Base-by-base conservation (phyloP, 2,797 vertebrate genomes). In the Paramormyrops hopkinsi region DNA sequence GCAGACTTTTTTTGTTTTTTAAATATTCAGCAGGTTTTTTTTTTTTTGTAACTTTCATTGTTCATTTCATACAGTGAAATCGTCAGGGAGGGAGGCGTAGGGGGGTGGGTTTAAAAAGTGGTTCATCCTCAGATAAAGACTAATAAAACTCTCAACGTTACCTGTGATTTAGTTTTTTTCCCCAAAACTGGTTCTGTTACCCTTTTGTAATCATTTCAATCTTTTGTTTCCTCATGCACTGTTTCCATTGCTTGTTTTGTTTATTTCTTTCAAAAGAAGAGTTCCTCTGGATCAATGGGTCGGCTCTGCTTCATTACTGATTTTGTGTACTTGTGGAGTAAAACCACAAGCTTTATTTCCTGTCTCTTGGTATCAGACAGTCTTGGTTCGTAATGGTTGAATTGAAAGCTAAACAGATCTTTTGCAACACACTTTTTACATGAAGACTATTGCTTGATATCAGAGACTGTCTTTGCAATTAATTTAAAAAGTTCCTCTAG, bases 1-100 rank as follows among this genome's bases (percentile, higher is more conserved):
- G 88, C 88, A 84, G 89, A 82, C 56, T 91, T 91, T 37, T 87
- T 37, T 88, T 88, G 91, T 92, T 88, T 93, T 86, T 46, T 88
- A 79, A 87, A 73, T 89, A 25, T 73, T 69, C 73, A 79, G 54
- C 82, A 65, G 17, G 59, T 73, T 87, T 22, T 59, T n/a, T 56
- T 54, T 83, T 79, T 83, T 86, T 86, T 88, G 87, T 88, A 88
- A 86, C 51, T 90, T 88, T 86, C 76, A 69, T 88, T 90, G 87
- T 88, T 85, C 82, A 65, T 65, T 89, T 89, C 89, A 86, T 54
- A 76, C 84, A 84, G 84, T 89, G 29, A 76, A 73, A 85, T 89
- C 48, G 4, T 50, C 62, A 89, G 84, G 62, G 89, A 86, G 62
- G 89, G 84, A 87, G 84, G 59, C 22, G 46, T 87, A 69, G 89